Base-by-base conservation (phyloP, 2,113 vertebrate species). In the Chaetura pelagica region DNA sequence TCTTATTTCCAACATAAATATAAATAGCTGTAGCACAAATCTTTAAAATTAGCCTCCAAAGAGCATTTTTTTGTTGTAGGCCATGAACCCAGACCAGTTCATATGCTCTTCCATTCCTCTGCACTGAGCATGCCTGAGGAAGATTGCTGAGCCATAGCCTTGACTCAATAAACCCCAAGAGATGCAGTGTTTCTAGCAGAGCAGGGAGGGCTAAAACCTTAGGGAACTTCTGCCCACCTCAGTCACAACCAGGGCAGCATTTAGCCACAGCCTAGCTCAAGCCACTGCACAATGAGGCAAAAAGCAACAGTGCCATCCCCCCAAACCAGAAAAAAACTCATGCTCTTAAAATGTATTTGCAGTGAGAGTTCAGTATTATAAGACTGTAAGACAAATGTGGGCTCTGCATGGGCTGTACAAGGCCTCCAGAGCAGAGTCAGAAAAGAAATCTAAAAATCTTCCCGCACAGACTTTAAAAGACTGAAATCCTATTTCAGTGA, bases 281-380 rank as follows among this genome's bases (percentile, higher is more conserved):
- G 18, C 30, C 78, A 68, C 35, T 27, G 30, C 21, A 46, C 20
- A 29, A 15, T 20, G 9, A 66, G 35, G 35, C 7, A 66, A 81
- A 54, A 21, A 82, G 52, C 16, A 82, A 62, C 55, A 35, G 17
- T 16, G 15, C 18, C 29, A 59, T 12, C 17, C 17, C 26, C 0
- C 0, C 44, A 79, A 82, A 9, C 4, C 0, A 48, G 15, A 34
- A 72, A 68, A 57, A n/a, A 0, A 0, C 2, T 6, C n/a, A 49
- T 13, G 5, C 10, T 83, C 7, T 46, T 52, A 1, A 68, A 57
- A 5, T 29, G 64, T 57, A 69, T 66, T 68, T 58, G 42, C 11
- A 38, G 2, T 38, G 64, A 42, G 17, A 16, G 22, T 42, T 83
- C 38, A 40, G 8, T 22, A 58, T 40, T 7, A 0, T 24, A 59